Evolutionary conservation across 2,888 invertebrate genomes (phyloP), one percentile per base, ranked within the genome.

Genomic region (Merodon equestris): DNA sequence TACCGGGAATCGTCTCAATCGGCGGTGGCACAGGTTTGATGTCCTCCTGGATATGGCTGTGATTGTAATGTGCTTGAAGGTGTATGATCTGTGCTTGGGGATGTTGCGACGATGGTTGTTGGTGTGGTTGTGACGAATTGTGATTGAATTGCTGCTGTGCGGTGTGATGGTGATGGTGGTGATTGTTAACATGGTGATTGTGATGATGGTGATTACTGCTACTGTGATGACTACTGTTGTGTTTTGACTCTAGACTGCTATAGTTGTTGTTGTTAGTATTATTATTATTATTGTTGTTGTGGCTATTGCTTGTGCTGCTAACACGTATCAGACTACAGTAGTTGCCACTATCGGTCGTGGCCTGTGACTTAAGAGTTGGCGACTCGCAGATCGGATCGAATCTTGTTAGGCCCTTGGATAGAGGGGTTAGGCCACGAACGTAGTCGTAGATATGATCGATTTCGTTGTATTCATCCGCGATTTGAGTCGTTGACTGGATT

Each of bases 401-500:
- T 82, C 84, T 89, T 84, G 87, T 90, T 88, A 84, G 87, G 85
- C 92, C 94, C 87, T 96, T 95, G 4, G 97, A 96, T 27, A 96
- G 91, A 1, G 96, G 96, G 57, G 97, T 97, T 83, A 97, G 94
- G 0, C 97, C 97, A 81, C 97, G 91, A 0, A 98, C 97, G 88
- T 97, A 98, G 87, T 97, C 97, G 87, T 98, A 98, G 82, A 98
- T 96, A 89, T 97, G 96, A 90, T 98, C 97, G 83, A 98, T 97
- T 89, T 98, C 97, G 84, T 97, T 96, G 89, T 97, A 97, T 85
- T 97, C 96, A 86, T 96, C 95, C 34, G 93, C 94, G 86, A 92
- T 90, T 83, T 91, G 92, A 83, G 90, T 90, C 84, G 91, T 90
- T 36, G 83, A 83, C 10, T 66, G 77, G 7, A 82, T 81, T 82